A percentile compares a stretch with the other conserved stretches of the same genome.
These are phyloP conservation scores for Andrena fulva DNA, from an alignment of 2,888 invertebrate species.

Conservation along the genomic window DNA sequence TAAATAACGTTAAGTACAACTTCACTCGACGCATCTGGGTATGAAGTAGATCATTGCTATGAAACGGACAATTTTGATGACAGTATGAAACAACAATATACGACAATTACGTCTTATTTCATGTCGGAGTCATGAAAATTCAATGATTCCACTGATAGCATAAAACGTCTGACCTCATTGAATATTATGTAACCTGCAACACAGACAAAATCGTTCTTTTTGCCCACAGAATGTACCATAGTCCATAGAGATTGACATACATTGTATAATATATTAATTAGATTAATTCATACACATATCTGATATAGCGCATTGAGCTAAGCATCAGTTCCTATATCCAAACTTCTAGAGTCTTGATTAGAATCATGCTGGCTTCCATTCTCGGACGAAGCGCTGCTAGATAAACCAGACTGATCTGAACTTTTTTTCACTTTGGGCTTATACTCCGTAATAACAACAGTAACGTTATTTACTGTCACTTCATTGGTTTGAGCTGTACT, in stretches of 20 bases:
- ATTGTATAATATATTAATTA: conserved; percentile 78
- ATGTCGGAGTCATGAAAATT: conserved; percentile 54
- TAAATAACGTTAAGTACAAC: conserved; percentile 59
- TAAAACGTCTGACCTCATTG: conserved; percentile 74
- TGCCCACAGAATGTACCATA: conserved; percentile 67
- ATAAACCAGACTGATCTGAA: conserved; percentile 84
- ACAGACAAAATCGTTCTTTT: conserved; percentile 68
- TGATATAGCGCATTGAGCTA: conserved; percentile 72
- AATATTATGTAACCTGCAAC: conserved; percentile 65
- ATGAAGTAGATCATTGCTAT: conserved; percentile 26
- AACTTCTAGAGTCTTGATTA: conserved; percentile 85
- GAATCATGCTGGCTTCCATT: conserved; percentile 86
- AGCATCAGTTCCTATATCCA: conserved; percentile 84
- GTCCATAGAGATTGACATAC: conserved; percentile 73
- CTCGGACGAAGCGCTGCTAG: conserved; percentile 85
- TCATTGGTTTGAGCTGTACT: conserved; percentile 97
- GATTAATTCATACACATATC: conserved; percentile 75
- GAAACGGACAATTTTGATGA: conserved; percentile 33
- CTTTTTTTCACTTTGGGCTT: conserved; percentile 89
- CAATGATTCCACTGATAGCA: conserved; percentile 74
- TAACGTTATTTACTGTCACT: conserved; percentile 98
- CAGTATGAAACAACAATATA: conserved; percentile 46
- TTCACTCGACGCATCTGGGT: conserved; percentile 28
- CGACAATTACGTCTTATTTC: conserved; percentile 26
- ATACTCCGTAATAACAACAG: conserved; percentile 98